phyloP scores from a whole-genome alignment of 2,113 vertebrate genomes.

The Thermophis baileyi region DNA sequence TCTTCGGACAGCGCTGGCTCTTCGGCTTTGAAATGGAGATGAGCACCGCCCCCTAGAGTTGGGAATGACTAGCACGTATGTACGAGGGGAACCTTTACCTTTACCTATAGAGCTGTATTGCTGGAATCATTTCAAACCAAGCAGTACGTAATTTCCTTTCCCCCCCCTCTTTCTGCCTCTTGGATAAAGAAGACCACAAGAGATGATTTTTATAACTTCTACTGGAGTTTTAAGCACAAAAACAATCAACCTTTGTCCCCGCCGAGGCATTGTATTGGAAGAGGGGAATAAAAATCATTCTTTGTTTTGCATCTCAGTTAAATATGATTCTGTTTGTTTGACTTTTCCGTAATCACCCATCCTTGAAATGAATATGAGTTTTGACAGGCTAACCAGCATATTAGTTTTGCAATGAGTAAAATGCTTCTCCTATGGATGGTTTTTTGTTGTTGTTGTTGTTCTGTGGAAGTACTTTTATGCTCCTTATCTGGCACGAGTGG shows the following conservation, averaged over 20 bases:
- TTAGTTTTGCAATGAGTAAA: conserved; percentile 11
- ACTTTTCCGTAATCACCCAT: conserved; percentile 17
- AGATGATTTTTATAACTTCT: conserved; percentile 16
- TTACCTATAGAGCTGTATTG: neutral
- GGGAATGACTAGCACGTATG: no score
- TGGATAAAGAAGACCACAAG: conserved; percentile 29
- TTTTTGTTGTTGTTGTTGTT: neutral
- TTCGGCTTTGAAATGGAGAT: no score
- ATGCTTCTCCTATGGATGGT: neutral
- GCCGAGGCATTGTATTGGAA: neutral
- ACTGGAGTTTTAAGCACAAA: neutral
- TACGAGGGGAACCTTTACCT: no score
- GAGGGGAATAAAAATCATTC: neutral
- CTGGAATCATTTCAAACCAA: conserved; percentile 23
- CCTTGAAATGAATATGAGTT: conserved; percentile 19
- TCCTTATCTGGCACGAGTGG: neutral
- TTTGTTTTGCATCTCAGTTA: conserved; percentile 16
- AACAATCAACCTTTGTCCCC: neutral
- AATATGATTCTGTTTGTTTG: conserved; percentile 16
- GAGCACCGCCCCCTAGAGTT: no score
- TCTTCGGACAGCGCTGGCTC: no score
- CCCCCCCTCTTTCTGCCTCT: conserved; percentile 7
- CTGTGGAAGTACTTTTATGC: neutral
- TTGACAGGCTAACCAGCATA: conserved; percentile 16
- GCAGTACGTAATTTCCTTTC: neutral